These are phyloP conservation scores for Ctenosaura bakeri DNA, from an alignment of 2,797 vertebrate genomes.

Conservation along the genomic window DNA sequence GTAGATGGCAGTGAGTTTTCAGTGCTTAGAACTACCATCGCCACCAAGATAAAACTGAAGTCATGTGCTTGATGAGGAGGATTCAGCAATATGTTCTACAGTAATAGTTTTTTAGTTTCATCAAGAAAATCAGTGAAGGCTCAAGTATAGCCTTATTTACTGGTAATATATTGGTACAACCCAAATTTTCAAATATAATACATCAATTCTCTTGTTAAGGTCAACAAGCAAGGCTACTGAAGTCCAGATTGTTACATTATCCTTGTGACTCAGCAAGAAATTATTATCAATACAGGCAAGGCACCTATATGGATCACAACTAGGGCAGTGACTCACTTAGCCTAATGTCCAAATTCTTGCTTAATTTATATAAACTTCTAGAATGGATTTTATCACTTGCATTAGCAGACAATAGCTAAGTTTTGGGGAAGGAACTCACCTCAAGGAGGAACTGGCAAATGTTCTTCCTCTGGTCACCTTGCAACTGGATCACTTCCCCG, in stretches of 20 bases:
- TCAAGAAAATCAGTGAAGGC: neutral
- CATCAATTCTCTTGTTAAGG: neutral
- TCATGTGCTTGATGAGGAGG: neutral
- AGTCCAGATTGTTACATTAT: neutral
- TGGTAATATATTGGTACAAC: neutral
- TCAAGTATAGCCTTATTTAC: neutral
- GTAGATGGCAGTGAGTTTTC: constrained; percentile 48
- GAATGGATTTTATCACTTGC: neutral
- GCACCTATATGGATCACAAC: neutral
- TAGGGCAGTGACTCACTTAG: neutral
- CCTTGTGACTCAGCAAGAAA: neutral
- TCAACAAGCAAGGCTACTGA: neutral
- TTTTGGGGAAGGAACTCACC: constrained; percentile 73
- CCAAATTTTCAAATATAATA: neutral
- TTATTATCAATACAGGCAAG: constrained; percentile 7
- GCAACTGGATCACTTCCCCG: constrained; percentile 88
- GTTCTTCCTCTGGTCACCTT: constrained; percentile 87
- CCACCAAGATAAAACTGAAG: neutral
- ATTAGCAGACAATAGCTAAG: neutral
- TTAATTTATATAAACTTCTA: neutral
- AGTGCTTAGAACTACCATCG: neutral
- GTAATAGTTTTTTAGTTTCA: neutral
- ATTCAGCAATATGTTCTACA: neutral
- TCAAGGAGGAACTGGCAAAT: constrained; percentile 88
- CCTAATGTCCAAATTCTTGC: neutral